Evolutionary conservation across 2,113 vertebrate species (phyloP), one percentile per base, ranked within the genome.

Genomic region (Potamarius usumacintae): DNA sequence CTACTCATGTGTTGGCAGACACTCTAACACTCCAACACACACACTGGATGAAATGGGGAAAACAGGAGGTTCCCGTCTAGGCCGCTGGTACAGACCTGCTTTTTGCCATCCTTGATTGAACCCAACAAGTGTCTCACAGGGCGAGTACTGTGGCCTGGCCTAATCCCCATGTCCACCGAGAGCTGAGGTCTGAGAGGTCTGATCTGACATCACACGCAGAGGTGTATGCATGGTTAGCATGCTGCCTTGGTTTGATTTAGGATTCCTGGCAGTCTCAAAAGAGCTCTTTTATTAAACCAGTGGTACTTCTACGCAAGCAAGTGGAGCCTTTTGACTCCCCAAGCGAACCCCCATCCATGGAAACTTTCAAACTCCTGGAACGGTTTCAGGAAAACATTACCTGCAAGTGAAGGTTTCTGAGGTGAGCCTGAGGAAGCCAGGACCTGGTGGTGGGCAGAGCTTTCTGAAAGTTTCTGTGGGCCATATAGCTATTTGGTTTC

Each of bases 121-220:
- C 92, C 87, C 93, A 95, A 94, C 93, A 94, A 92, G 92, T 89
- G 91, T 92, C 90, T 89, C 90, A 87, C 91, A 91, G 85, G 89
- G 91, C 91, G 86, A 94, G 92, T 89, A 90, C 89, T 93, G 91
- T 90, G 93, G 93, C 90, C 84, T 92, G 87, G 91, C 89, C 89
- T 93, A 93, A 94, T 95, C 95, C 94, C 92, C 90, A 90, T 91
- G 92, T 93, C 91, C 92, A 89, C 87, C 25, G 85, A 88, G 82
- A 84, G 89, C 90, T 87, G 71, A 88, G 89, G 93, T 91, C 92
- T 88, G 88, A 90, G 91, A 91, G 90, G 88, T 90, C 90, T 91
- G 87, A 92, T 91, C 92, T 92, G 90, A 90, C 87, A 60, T 86
- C 90, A 88, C 90, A 92, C 91, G 92, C 91, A 90, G 83, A 89